Conservation (phyloP, 2,888 invertebrate species). For the Tineola bisselliella region DNA sequence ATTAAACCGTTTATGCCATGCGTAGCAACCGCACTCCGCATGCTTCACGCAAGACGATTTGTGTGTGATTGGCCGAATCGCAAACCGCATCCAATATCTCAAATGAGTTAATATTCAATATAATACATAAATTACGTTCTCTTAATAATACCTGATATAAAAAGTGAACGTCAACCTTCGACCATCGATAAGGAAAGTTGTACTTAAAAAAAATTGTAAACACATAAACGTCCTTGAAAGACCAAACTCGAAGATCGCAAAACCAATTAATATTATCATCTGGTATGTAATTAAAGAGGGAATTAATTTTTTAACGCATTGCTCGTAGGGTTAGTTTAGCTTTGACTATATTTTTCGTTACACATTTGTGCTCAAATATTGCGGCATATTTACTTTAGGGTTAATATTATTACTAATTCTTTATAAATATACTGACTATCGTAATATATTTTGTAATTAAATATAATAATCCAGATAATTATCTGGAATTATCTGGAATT, state of each 20-base stretch:
- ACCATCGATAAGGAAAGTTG: neutral
- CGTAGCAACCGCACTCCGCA: too few species aligned
- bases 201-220: constrained; percentile 1
- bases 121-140: neutral
- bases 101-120: neutral
- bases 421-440: too few species aligned
- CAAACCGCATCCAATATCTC: too few species aligned
- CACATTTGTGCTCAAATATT: neutral
- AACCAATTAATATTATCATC: constrained; percentile 13
- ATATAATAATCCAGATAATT: too few species aligned
- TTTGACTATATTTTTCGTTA: neutral
- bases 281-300: constrained; percentile 8
- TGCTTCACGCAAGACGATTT: too few species aligned
- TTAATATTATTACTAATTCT: too few species aligned
- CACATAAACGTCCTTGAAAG: neutral
- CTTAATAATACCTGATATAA: neutral
- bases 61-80: too few species aligned
- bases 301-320: constrained; percentile 11
- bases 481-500: too few species aligned
- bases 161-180: constrained; percentile 5
- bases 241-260: constrained; percentile 5
- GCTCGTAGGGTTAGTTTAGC: neutral
- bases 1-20: too few species aligned
- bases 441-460: too few species aligned
- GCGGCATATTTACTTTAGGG: too few species aligned